Evolutionary conservation across 2,797 vertebrate species (phyloP), one percentile per base, ranked within the genome.

Genomic region (Mormyrops boulengeri): DNA sequence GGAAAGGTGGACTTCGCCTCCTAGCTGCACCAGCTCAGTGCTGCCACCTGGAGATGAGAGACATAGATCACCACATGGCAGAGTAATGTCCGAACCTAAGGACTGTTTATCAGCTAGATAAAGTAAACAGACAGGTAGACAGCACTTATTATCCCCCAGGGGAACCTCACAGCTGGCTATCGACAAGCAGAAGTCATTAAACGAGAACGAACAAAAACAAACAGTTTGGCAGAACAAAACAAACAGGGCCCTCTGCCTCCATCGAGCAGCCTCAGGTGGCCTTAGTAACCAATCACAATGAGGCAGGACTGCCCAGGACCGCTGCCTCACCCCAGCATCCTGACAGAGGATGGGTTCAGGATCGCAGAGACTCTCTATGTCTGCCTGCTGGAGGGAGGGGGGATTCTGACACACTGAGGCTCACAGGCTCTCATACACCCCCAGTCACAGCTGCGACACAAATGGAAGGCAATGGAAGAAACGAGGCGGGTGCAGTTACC

Each of bases 1-100:
- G 96, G 95, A 93, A 96, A 96, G 87, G 95, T 95, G 0, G 95
- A 94, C 92, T 95, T 96, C 6, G 95, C 95, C 94, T 96, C 96
- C 92, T 95, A 95, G 93, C 95, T 96, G 89, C 96, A 94, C 92
- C 96, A 95, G 92, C 95, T 94, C 91, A 96, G 95, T 90, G 96
- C 95, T 93, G 95, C 95, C 93, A 96, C 96, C 96, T 97, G 44
- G 60, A 88, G 85, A 41, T 62, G 19, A 66, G 38, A 12, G 47
- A 85, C 41, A 77, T 2, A 44, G 73, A 44, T 80, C 38, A 80
- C 34, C 73, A 80, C 73, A 5, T n/a, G 73, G 73, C 34, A 80
- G 34, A 41, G 73, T 9, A 80, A 80, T 19, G 14, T 80, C 38
- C 38, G 38, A 80, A 80, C 73, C 38, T 3, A n/a, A 80, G 6